Conservation (phyloP, 2,888 invertebrate genomes). For the Nasonia oneida region DNA sequence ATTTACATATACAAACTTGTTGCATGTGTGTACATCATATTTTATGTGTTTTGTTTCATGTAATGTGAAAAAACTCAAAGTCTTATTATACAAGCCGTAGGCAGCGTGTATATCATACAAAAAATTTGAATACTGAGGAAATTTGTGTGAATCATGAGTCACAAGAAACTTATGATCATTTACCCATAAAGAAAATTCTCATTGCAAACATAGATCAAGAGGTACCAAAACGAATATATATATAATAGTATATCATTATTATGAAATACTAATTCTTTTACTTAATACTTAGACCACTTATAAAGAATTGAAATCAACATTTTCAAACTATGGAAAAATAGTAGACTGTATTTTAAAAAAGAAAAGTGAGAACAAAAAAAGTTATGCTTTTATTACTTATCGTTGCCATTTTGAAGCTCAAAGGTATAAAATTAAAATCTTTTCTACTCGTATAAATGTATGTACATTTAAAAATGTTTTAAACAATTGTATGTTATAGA, state of each 20-base stretch:
- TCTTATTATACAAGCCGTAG: too few species aligned
- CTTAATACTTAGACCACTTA: background rate
- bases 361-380: background rate
- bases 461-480: background rate
- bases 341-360: slow-evolving; percentile 21
- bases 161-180: background rate
- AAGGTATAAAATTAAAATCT: background rate
- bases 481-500: background rate
- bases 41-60: background rate
- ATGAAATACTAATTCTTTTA: background rate
- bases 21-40: too few species aligned
- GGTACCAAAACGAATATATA: background rate
- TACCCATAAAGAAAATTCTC: slow-evolving; percentile 21
- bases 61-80: background rate
- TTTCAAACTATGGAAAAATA: slow-evolving; percentile 10
- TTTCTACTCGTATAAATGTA: background rate
- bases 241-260: background rate
- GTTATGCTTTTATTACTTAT: slow-evolving; percentile 33
- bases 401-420: background rate
- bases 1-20: too few species aligned
- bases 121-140: background rate
- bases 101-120: background rate
- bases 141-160: background rate
- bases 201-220: slow-evolving; percentile 8
- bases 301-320: background rate